A percentile compares a stretch with the other conserved stretches of the same genome.
Conservation (phyloP, 2,888 invertebrate species). For the Eupithecia abbreviata region DNA sequence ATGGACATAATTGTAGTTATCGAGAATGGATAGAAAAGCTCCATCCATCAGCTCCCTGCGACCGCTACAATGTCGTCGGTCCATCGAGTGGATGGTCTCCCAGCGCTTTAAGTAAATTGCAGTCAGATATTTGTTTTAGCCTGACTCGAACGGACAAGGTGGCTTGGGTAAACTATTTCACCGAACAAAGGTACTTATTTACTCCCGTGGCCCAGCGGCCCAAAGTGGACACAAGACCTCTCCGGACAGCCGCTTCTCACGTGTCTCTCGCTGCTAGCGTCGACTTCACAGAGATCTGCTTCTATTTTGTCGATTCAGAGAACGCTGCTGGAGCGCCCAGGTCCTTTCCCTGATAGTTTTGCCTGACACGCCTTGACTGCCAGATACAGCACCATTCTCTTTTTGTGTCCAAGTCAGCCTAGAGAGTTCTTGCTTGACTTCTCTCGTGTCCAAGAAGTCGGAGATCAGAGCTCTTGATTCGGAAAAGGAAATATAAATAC, state of each 20-base stretch:
- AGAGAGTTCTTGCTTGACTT: not conserved
- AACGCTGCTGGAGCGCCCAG: too few species aligned
- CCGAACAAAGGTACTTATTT: not conserved
- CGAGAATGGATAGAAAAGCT: too few species aligned
- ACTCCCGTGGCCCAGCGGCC: not conserved
- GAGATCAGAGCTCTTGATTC: not conserved
- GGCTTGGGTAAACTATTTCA: not conserved
- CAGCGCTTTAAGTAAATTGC: too few species aligned
- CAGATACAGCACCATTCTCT: not conserved
- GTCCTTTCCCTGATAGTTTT: not conserved
- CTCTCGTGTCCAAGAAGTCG: too few species aligned
- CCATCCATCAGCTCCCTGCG: not conserved
- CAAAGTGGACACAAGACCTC: not conserved
- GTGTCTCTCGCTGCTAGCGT: not conserved
- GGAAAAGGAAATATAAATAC: too few species aligned
- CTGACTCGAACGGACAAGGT: too few species aligned
- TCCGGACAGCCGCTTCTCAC: slow-evolving; percentile 3
- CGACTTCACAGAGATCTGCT: not conserved
- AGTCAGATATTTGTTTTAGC: too few species aligned
- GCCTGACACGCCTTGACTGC: not conserved
- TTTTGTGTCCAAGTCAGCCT: not conserved
- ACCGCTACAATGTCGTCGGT: too few species aligned
- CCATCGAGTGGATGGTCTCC: too few species aligned
- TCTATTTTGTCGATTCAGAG: not conserved
- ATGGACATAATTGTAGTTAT: too few species aligned